Conservation (phyloP, 1,140 invertebrate genomes). For the Cydia strobilella region DNA sequence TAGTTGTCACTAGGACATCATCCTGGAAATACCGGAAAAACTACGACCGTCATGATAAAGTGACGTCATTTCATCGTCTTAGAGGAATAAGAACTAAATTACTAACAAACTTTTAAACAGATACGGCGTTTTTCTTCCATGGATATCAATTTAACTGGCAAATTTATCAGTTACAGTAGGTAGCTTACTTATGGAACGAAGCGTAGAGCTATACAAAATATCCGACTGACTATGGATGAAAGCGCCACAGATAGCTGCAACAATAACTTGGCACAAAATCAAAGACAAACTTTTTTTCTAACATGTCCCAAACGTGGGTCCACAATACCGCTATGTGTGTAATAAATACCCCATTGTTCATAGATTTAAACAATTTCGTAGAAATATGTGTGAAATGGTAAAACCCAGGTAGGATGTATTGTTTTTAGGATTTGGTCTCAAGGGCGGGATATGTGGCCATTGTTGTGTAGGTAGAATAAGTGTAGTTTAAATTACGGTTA, state of each 20-base stretch:
- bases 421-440: conserved; percentile 29
- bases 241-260: conserved; percentile 5
- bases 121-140: neutral
- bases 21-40: neutral
- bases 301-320: conserved; percentile 19
- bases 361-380: conserved; percentile 22
- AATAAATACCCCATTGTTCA: conserved; percentile 26
- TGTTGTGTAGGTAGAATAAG: conserved; percentile 15
- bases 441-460: conserved; percentile 15
- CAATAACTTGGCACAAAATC: neutral
- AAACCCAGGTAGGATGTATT: conserved; percentile 36
- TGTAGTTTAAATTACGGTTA: neutral
- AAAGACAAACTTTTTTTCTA: conserved; percentile 15
- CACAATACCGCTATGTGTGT: conserved; percentile 30
- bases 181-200: neutral
- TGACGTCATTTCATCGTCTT: neutral
- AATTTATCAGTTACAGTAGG: neutral
- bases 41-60: neutral
- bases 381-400: conserved; percentile 33
- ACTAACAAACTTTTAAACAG: neutral
- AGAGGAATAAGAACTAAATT: neutral
- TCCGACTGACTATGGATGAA: neutral
- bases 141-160: neutral
- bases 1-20: neutral
- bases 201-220: neutral